Evolutionary conservation across 2,888 invertebrate genomes (phyloP).

Genomic region (Dasysyrphus tricinctus): DNA sequence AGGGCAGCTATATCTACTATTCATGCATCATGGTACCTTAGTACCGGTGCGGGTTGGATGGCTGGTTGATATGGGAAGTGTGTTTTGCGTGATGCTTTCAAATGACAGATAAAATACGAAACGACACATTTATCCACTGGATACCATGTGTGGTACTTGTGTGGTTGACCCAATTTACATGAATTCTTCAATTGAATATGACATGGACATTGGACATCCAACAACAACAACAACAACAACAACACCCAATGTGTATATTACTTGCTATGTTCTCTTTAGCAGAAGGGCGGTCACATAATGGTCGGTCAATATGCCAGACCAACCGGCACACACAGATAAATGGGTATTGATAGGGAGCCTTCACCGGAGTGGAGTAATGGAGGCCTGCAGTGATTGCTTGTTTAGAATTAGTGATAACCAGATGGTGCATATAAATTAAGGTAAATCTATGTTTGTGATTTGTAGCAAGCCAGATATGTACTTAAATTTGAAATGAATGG

Average conservation of each 20-base stretch:
- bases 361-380: background rate
- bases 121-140: conserved; percentile 43
- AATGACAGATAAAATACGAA: conserved; percentile 54
- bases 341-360: conserved; percentile 24
- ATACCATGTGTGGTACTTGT: conserved; percentile 37
- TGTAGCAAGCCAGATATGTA: background rate
- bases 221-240: conserved; percentile 2
- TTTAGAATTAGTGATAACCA: conserved; percentile 33
- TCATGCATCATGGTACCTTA: background rate
- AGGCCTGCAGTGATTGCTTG: conserved; percentile 20
- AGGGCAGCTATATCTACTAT: background rate
- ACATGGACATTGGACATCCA: conserved; percentile 21
- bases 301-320: conserved; percentile 13
- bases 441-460: conserved; percentile 14
- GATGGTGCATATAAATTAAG: conserved; percentile 44
- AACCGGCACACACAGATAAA: conserved; percentile 35
- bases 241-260: conserved; percentile 13
- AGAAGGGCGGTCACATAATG: conserved; percentile 21
- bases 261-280: conserved; percentile 23
- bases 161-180: conserved; percentile 62
- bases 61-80: background rate
- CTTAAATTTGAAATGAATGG: background rate
- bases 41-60: background rate
- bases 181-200: conserved; percentile 56
- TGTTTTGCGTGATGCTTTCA: conserved; percentile 49